Base-by-base conservation (phyloP, 2,113 vertebrate species). In the Lepus europaeus region DNA sequence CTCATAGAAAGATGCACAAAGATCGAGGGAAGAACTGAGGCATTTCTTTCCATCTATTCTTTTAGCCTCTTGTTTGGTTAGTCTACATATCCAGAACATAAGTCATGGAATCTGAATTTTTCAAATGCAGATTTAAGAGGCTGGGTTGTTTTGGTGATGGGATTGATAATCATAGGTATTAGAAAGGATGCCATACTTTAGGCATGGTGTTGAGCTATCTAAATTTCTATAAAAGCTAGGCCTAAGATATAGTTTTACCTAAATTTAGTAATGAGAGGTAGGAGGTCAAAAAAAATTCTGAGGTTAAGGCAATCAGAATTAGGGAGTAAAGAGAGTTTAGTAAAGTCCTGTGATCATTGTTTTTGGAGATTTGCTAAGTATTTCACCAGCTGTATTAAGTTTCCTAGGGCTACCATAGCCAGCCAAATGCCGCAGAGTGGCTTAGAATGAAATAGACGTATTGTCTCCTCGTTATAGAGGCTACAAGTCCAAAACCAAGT, bases 341-440 rank as follows among this genome's bases (percentile, higher is more conserved):
- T 76, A 83, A 79, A 79, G 63, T 16, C 64, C 13, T 83, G 0
- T 10, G 56, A 20, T 79, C 17, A 29, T 59, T 29, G 17, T 87
- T 49, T 79, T 63, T 20, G 66, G 93, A 11, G 63, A 78, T 89
- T 97, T 85, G 72, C 2, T 9, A 86, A 91, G 29, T 56, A 12
- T 1, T 27, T n/a, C 63, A 81, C 53, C 33, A 59, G 33, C 22
- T 78, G 0, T 82, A 53, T 92, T 82, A 10, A 10, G 29, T 70
- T 91, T 70, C 33, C 68, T 63, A 66, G 23, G 31, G 27, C 27
- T 76, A 12, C 45, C 51, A 3, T 39, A 33, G 39, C 8, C 69
- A 33, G 39, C 6, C 69, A 66, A 91, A 61, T 19, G 89, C 7
- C 22, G 70, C 14, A 45, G 9, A 9, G 22, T 92, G 70, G 69